These are phyloP conservation scores for Monarcha castaneiventris DNA, from an alignment of 2,113 vertebrate species.

Conservation along the genomic window DNA sequence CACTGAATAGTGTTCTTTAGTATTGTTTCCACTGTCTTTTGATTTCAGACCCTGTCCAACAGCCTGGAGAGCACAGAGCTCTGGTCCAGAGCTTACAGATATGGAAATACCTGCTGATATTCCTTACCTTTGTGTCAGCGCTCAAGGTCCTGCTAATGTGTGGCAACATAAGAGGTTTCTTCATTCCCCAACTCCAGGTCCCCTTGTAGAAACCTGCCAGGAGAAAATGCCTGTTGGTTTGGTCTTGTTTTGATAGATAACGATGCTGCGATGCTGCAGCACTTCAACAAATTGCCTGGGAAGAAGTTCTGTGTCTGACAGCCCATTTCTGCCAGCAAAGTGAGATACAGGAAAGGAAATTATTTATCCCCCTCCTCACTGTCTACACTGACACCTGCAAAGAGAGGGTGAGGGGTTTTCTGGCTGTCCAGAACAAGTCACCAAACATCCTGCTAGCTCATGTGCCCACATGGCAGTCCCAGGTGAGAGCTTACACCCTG, in stretches of 20 bases:
- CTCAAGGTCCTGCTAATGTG: constrained; percentile 68
- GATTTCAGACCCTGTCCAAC: neutral
- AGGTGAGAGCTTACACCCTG: neutral
- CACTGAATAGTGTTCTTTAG: neutral
- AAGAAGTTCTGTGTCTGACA: constrained; percentile 79
- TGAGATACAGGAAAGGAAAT: too few relatives aligned
- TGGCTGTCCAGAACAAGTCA: neutral
- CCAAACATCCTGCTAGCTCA: neutral
- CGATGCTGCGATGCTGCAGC: constrained; percentile 34
- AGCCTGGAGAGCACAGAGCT: neutral
- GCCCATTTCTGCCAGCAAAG: constrained; percentile 68
- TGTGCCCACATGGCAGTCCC: neutral
- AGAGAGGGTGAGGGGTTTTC: neutral
- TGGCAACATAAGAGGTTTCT: constrained; percentile 73
- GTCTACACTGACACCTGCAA: neutral
- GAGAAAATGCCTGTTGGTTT: constrained; percentile 57
- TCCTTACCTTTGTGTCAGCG: constrained; percentile 80
- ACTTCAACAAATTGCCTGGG: constrained; percentile 73
- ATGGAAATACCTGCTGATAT: neutral
- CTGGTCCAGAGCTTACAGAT: neutral
- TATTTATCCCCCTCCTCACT: neutral
- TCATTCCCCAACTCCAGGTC: constrained; percentile 76
- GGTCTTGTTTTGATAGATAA: constrained; percentile 68
- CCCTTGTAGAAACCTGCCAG: constrained; percentile 82
- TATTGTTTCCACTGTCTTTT: neutral